Evolutionary conservation across 2,888 invertebrate genomes (phyloP).

Genomic region (Plusia festucae): DNA sequence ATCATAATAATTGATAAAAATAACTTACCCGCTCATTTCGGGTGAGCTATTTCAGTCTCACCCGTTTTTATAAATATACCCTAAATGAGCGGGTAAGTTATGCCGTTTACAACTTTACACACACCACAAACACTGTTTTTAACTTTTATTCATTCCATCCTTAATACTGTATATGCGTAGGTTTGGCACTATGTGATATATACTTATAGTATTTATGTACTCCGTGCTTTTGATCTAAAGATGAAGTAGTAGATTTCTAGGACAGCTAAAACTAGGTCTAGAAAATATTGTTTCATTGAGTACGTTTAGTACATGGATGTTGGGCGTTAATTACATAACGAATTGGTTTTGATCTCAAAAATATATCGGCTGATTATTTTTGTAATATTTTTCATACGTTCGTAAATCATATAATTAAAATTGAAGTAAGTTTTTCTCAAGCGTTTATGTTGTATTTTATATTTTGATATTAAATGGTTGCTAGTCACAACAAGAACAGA

Average conservation of each 20-base stretch:
- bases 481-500: constrained; percentile 52
- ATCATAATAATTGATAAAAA: not conserved
- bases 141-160: constrained; percentile 42
- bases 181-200: constrained; percentile 48
- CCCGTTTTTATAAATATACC: not conserved
- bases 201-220: constrained; percentile 16
- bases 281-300: not conserved
- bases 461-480: constrained; percentile 50
- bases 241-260: not conserved
- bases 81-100: not conserved
- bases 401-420: constrained; percentile 7
- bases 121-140: constrained; percentile 19
- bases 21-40: not conserved
- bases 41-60: not conserved
- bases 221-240: not conserved
- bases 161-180: constrained; percentile 24
- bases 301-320: not conserved
- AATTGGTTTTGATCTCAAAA: constrained; percentile 52
- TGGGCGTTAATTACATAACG: not conserved
- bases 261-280: not conserved
- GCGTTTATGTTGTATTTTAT: constrained; percentile 44
- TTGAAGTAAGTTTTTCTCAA: not conserved
- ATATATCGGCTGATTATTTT: constrained; percentile 35
- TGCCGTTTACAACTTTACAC: not conserved
- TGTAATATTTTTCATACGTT: constrained; percentile 24